Percentiles rank a stretch among this genome's conserved stretches.
Conservation (phyloP, 2,797 vertebrate genomes). For the Calcarius lapponicus region DNA sequence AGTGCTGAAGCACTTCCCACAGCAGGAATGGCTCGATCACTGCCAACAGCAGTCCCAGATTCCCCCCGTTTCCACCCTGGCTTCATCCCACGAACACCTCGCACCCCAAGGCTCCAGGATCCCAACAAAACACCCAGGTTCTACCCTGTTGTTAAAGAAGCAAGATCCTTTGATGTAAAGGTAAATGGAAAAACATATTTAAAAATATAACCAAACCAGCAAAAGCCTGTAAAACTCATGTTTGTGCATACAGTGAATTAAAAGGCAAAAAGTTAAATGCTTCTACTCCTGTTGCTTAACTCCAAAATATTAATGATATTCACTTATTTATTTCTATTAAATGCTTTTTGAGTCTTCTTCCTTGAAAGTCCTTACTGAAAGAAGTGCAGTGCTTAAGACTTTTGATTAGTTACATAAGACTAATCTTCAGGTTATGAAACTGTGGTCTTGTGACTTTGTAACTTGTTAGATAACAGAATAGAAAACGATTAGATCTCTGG, state of each 20-base stretch:
- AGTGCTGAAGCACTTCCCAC: constrained; percentile 47
- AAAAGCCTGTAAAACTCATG: not conserved
- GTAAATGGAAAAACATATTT: constrained; percentile 59
- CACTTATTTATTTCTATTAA: not conserved
- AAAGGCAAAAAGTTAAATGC: not conserved
- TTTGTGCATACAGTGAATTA: not conserved
- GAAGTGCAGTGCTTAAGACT: not conserved
- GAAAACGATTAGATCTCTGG: constrained; percentile 13
- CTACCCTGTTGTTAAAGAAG: constrained; percentile 94
- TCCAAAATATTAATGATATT: not conserved
- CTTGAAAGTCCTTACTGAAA: not conserved
- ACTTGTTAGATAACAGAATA: constrained; percentile 19
- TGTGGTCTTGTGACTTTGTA: constrained; percentile 47
- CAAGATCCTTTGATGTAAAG: constrained; percentile 81
- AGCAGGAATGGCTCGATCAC: constrained; percentile 74
- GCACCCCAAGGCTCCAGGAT: constrained; percentile 86
- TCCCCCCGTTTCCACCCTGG: constrained; percentile 69
- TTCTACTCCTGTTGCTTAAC: not conserved
- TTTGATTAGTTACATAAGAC: not conserved
- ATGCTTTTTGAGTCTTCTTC: not conserved
- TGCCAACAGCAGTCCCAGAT: constrained; percentile 83
- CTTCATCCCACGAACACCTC: constrained; percentile 80
- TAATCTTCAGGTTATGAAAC: not conserved
- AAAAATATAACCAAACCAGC: not conserved
- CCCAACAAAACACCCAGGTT: constrained; percentile 89